Evolutionary conservation across 2,113 vertebrate genomes (phyloP).

Genomic region (Centropus bengalensis): DNA sequence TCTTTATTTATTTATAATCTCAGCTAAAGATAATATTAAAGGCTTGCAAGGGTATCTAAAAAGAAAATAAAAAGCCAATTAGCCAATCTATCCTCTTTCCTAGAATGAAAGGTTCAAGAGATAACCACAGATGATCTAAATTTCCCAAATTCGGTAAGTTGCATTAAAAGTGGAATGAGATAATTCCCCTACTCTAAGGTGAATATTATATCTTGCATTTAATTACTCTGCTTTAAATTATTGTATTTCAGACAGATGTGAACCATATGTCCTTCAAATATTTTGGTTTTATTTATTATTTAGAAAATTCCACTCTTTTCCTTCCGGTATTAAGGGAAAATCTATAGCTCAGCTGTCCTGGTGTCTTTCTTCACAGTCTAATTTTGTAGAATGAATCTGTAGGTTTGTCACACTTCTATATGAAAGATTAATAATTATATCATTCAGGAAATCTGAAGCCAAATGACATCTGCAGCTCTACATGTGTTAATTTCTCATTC

Average conservation of each 20-base stretch:
- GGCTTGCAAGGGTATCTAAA: not conserved
- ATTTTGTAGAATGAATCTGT: constrained; percentile 74
- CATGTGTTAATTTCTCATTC: constrained; percentile 78
- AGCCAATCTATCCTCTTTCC: constrained; percentile 4
- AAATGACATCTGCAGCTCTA: constrained; percentile 80
- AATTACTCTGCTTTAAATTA: constrained; percentile 78
- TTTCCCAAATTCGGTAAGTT: constrained; percentile 18
- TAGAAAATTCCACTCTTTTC: constrained; percentile 65
- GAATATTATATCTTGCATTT: constrained; percentile 66
- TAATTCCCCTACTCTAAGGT: constrained; percentile 67
- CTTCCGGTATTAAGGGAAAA: constrained; percentile 66
- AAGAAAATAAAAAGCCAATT: not conserved
- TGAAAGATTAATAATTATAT: constrained; percentile 79
- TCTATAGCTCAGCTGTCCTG: constrained; percentile 63
- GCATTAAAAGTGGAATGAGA: constrained; percentile 39
- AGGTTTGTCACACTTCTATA: constrained; percentile 74
- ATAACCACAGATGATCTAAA: not conserved
- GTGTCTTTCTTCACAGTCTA: constrained; percentile 67
- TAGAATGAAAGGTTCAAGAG: constrained; percentile 43
- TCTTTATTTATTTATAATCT: not conserved
- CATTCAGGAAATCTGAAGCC: constrained; percentile 76
- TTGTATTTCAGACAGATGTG: constrained; percentile 76
- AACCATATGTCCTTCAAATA: constrained; percentile 76
- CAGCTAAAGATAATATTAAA: not conserved
- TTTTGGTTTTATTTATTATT: constrained; percentile 76